Evolutionary conservation across 2,113 vertebrate genomes (phyloP).

Genomic region (Gnathonemus echidnorhynchus): DNA sequence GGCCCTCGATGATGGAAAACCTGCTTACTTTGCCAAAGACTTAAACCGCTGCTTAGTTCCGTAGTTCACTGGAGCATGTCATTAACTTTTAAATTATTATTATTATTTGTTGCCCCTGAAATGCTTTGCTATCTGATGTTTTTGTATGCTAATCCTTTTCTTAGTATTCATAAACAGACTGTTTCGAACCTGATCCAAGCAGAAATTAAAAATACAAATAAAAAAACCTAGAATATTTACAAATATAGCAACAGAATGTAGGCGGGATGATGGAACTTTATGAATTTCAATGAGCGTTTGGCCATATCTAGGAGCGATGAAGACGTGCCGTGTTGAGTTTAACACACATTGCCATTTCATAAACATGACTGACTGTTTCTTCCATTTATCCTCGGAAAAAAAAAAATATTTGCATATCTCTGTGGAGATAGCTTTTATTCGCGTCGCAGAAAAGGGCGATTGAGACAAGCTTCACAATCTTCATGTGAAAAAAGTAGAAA

Average conservation of each 20-base stretch:
- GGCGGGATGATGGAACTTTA: neutral
- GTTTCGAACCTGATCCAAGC: neutral
- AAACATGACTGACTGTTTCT: neutral
- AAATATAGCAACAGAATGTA: neutral
- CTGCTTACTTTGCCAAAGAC: neutral
- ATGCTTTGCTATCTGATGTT: conserved; percentile 4
- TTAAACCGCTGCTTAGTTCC: neutral
- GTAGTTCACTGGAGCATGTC: conserved; percentile 7
- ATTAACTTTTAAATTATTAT: conserved; percentile 19
- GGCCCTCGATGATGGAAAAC: neutral
- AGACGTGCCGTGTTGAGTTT: neutral
- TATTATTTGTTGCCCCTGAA: neutral
- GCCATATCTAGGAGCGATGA: neutral
- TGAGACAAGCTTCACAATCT: conserved; percentile 13
- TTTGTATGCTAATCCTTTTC: conserved; percentile 15
- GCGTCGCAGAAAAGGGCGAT: neutral
- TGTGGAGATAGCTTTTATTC: neutral
- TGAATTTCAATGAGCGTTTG: neutral
- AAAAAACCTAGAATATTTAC: neutral
- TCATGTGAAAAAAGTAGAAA: neutral
- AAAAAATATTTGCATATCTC: neutral
- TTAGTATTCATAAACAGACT: neutral
- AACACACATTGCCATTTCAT: neutral
- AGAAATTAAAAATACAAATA: neutral
- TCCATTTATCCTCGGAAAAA: neutral